Evolutionary conservation across 2,797 vertebrate species (phyloP).

Genomic region (Phaenicophaeus curvirostris): DNA sequence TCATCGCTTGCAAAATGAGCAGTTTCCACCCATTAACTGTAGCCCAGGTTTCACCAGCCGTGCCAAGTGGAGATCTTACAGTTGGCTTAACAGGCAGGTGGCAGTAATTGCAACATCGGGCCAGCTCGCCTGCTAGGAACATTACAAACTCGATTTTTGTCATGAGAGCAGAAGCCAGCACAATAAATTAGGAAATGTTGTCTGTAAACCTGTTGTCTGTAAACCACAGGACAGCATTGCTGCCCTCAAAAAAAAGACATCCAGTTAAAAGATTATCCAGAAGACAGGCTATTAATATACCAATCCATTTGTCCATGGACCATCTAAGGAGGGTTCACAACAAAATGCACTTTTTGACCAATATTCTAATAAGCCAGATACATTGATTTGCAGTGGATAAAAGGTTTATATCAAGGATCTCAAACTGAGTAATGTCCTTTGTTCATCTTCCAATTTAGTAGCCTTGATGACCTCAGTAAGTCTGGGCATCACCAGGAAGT

Average conservation of each 20-base stretch:
- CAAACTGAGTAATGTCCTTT: neutral
- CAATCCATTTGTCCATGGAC: neutral
- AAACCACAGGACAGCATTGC: neutral
- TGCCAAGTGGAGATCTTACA: slow-evolving; percentile 11
- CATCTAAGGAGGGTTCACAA: neutral
- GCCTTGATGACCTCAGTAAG: neutral
- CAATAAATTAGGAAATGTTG: neutral
- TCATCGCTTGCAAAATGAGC: slow-evolving; percentile 3
- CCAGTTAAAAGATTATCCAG: neutral
- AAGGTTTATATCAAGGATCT: neutral
- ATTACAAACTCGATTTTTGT: slow-evolving; percentile 8
- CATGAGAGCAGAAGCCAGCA: neutral
- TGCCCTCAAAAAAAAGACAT: neutral
- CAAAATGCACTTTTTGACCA: neutral
- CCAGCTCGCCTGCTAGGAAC: slow-evolving; percentile 34
- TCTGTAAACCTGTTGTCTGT: neutral
- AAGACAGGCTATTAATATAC: neutral
- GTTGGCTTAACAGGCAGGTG: neutral
- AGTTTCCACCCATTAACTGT: neutral
- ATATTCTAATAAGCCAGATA: neutral
- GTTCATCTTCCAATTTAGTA: neutral
- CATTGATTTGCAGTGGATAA: neutral
- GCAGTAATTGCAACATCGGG: neutral
- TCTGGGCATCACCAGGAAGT: neutral
- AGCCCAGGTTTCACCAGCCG: neutral